Evolutionary conservation across 2,113 vertebrate species (phyloP), one percentile per base, ranked within the genome.

Genomic region (Myxocyprinus asiaticus): DNA sequence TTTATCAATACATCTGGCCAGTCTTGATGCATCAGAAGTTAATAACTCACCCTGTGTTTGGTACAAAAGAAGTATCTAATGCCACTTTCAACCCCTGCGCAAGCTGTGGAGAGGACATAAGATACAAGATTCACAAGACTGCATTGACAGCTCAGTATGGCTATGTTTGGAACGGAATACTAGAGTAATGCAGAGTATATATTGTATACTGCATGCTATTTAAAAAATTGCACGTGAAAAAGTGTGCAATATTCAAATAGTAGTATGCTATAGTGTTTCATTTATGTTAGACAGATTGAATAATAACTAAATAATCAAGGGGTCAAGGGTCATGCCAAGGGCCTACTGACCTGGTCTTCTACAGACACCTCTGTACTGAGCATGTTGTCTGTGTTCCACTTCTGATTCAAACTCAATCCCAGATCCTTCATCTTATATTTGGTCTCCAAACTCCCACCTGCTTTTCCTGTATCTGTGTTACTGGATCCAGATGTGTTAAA

Each of bases 331-430:
- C 22, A 33, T 33, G 22, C 22, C 22, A 1, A 33, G 22, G 1
- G 2, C 9, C 14, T 6, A 59, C 90, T 76, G 68, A 98, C 97
- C 95, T 98, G 94, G 91, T 99, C 94, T 89, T 99, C 97, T 86
- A 95, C 78, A 9, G 92, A 91, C 82, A 99, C 78, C 81, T 98
- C 96, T 5, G 95, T 96, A 48, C 91, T 93, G 86, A 98, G 17
- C 0, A 93, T 96, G 89, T 98, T 99, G 61, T 99, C 96, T 1
- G 96, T 98, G 90, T 96, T 98, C 97, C 96, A 99, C 87, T 99
- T 99, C 90, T 99, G 95, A 77, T 88, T 94, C 89, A 98, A 92
- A 44, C 89, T 96, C 61, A 99, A 89, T 7, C 96, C 97, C 63
- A 96, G 90, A 58, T 95, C 93, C 85, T 94, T 94, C 90, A 96